Conservation (phyloP, 1,140 invertebrate genomes). For the Brachionus rotundiformis region DNA sequence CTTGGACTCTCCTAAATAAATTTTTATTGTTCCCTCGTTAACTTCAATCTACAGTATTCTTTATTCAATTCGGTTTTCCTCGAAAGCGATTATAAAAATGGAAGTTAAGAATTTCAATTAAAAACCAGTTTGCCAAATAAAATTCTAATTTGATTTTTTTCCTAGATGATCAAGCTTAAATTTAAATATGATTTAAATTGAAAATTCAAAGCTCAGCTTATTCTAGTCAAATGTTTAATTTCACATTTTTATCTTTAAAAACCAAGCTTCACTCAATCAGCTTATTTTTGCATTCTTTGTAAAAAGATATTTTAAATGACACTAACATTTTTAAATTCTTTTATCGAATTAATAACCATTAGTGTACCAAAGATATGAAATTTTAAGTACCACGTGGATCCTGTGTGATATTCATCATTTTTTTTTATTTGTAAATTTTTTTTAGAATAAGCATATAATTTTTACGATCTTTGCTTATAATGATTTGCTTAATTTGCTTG, state of each 20-base stretch:
- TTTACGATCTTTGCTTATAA: slow-evolving; percentile 14
- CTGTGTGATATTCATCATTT: slow-evolving; percentile 14
- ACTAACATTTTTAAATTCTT: neutral
- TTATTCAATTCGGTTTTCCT: neutral
- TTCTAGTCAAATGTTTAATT: slow-evolving; percentile 7
- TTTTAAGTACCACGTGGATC: slow-evolving; percentile 16
- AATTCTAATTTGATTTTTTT: neutral
- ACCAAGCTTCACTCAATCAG: neutral
- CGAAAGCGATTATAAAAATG: neutral
- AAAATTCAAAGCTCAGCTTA: neutral
- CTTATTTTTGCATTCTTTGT: slow-evolving; percentile 23
- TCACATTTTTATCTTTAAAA: slow-evolving; percentile 35
- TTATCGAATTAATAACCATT: slow-evolving; percentile 26
- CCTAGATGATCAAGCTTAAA: neutral
- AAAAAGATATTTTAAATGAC: slow-evolving; percentile 29
- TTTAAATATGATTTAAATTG: neutral
- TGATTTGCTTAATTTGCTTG: slow-evolving; percentile 26
- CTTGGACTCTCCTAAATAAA: neutral
- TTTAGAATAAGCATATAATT: slow-evolving; percentile 15
- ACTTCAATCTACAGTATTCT: neutral
- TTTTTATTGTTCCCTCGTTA: slow-evolving; percentile 1
- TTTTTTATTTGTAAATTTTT: neutral
- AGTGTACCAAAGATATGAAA: slow-evolving; percentile 30
- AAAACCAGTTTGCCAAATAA: neutral
- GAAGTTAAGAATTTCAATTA: neutral